Base-by-base conservation (phyloP, 2,888 invertebrate species). In the Tridacna gigas region DNA sequence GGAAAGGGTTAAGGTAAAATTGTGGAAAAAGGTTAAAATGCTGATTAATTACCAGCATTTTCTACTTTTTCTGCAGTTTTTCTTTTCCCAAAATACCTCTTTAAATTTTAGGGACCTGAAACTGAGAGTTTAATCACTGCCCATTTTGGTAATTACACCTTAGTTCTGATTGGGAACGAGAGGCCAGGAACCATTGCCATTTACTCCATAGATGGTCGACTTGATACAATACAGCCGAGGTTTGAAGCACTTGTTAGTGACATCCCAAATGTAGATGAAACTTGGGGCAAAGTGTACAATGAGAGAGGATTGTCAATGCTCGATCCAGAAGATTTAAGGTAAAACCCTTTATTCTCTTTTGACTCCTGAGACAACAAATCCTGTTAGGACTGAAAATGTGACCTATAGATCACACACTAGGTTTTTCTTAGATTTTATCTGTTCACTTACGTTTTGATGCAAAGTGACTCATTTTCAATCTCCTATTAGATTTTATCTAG, bases 111-210 rank as follows among this genome's bases (percentile, higher is more conserved):
- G 92, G 92, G 93, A 0, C 89, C 90, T 9, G 92, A 93, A 73
- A 80, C 89, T 0, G 92, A 92, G 77, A 82, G 88, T 18, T 61
- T 92, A 11, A 89, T 88, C 2, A 79, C 91, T 13, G 92, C 81
- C 11, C 82, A 87, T 15, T 80, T 91, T 47, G 86, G 83, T 1
- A 84, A 84, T 20, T 78, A 83, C 13, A 84, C 89, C 0, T 26
- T 92, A 0, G 56, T 93, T 15, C 89, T 93, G 74, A 84, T 92
- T 11, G 92, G 91, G 2, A 89, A 86, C 60, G 93, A 93, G 80
- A 71, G 90, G n/a, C 91, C 92, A 0, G 92, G 92, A 18, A 84
- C 82, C 11, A 89, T 93, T 28, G 80, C 84, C 22, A 86, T 91
- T 5, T 92, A 91, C 82, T 88, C 90, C 4, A 80, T 91, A 4